These are phyloP conservation scores for Styela plicata DNA, from an alignment of 23 tunicate genomes.

Conservation along the genomic window DNA sequence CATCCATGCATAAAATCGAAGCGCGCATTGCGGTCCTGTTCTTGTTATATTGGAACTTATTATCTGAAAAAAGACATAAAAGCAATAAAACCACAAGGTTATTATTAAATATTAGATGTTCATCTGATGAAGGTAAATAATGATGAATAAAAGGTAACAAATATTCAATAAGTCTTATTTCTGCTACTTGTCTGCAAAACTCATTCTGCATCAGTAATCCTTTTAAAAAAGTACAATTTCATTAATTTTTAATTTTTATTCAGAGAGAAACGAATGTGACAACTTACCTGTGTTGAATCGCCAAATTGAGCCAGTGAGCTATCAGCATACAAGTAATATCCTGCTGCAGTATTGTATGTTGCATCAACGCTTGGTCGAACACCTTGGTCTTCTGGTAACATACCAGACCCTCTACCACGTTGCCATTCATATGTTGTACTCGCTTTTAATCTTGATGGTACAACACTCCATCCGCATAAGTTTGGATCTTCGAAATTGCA, in stretches of 20 bases:
- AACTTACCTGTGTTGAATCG: constrained; percentile 11
- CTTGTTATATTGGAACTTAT: constrained; percentile 42
- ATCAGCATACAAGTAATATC: constrained; percentile 72
- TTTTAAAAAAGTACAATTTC: too few relatives aligned
- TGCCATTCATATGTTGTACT: constrained; percentile 28
- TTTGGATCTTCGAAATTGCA: constrained; percentile 31
- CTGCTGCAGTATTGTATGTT: constrained; percentile 14
- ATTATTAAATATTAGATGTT: too few relatives aligned
- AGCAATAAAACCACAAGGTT: too few relatives aligned
- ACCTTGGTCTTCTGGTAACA: constrained; percentile 35
- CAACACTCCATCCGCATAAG: constrained; percentile 23
- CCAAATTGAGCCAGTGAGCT: constrained; percentile 28
- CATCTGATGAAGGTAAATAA: too few relatives aligned
- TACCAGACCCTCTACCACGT: constrained; percentile 35
- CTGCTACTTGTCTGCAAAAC: too few relatives aligned
- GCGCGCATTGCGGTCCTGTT: constrained; percentile 78
- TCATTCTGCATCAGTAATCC: too few relatives aligned
- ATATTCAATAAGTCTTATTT: too few relatives aligned
- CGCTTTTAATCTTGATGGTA: background rate
- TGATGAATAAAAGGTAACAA: too few relatives aligned
- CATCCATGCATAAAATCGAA: constrained; percentile 90
- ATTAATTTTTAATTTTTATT: too few relatives aligned
- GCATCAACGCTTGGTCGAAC: constrained; percentile 45
- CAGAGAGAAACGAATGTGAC: too few relatives aligned
- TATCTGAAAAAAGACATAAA: constrained; percentile 29